These are phyloP conservation scores for Callosobruchus maculatus DNA, from an alignment of 2,888 invertebrate genomes.

Conservation along the genomic window DNA sequence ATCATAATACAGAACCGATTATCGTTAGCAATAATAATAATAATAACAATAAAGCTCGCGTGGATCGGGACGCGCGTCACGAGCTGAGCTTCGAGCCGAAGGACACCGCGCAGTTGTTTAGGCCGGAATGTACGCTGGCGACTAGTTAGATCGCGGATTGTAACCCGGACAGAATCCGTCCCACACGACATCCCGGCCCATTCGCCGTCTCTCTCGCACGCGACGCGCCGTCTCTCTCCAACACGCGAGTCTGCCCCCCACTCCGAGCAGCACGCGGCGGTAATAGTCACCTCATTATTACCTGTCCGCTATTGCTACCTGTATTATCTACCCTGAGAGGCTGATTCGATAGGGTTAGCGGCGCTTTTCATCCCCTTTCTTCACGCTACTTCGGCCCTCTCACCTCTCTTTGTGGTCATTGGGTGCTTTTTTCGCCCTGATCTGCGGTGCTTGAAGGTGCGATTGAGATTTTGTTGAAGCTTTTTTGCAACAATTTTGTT, in stretches of 20 bases:
- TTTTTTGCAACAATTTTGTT: slow-evolving; percentile 9
- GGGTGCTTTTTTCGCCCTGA: neutral
- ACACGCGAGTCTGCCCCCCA: slow-evolving; percentile 40
- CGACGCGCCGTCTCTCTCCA: slow-evolving; percentile 37
- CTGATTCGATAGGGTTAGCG: slow-evolving; percentile 27
- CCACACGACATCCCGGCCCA: slow-evolving; percentile 50
- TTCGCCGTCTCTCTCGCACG: slow-evolving; percentile 44
- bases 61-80: slow-evolving; percentile 15
- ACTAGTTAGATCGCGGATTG: slow-evolving; percentile 60
- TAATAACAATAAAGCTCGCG: slow-evolving; percentile 40
- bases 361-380: slow-evolving; percentile 15
- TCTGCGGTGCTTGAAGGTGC: neutral
- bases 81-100: slow-evolving; percentile 31
- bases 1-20: slow-evolving; percentile 33
- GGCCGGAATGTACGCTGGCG: slow-evolving; percentile 57
- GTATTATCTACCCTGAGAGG: slow-evolving; percentile 36
- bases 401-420: neutral
- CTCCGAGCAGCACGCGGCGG: slow-evolving; percentile 44
- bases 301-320: slow-evolving; percentile 44
- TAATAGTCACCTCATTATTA: slow-evolving; percentile 47
- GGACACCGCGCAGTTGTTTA: slow-evolving; percentile 46
- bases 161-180: slow-evolving; percentile 61
- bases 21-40: slow-evolving; percentile 46
- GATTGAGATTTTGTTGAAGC: neutral
- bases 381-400: neutral